These are phyloP conservation scores for Apantesis nais DNA, from an alignment of 2,888 invertebrate genomes.

Conservation along the genomic window DNA sequence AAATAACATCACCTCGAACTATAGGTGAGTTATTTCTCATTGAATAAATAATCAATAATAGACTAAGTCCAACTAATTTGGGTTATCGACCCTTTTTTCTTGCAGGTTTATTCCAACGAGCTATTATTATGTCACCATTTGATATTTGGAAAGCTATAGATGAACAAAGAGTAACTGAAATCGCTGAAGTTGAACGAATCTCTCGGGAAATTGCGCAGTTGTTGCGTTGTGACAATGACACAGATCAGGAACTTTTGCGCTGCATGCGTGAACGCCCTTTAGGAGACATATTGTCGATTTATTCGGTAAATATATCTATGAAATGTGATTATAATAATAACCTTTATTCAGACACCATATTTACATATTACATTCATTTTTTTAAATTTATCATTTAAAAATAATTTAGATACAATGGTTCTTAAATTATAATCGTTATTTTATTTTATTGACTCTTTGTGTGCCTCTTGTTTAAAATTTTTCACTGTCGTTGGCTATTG, in stretches of 20 bases:
- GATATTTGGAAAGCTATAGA: conserved; percentile 73
- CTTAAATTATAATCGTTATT: no score
- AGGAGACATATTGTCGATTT: conserved; percentile 84
- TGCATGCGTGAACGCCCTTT: conserved; percentile 88
- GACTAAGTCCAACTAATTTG: not conserved
- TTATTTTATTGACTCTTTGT: no score
- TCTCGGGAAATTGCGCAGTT: conserved; percentile 85
- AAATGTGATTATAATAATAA: no score
- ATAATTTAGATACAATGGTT: no score
- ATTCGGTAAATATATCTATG: conserved; percentile 56
- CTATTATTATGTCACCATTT: conserved; percentile 88
- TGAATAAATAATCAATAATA: no score
- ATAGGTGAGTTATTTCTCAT: conserved; percentile 70
- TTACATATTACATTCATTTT: no score
- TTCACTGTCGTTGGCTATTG: no score
- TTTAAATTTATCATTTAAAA: no score
- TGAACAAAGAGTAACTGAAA: conserved; percentile 52
- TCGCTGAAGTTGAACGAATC: conserved; percentile 70
- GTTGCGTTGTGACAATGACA: conserved; percentile 81
- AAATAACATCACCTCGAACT: conserved; percentile 88
- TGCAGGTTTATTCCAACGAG: conserved; percentile 87
- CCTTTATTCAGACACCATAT: no score
- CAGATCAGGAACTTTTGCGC: conserved; percentile 82
- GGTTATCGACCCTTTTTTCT: conserved; percentile 32
- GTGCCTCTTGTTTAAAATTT: no score